Evolutionary conservation across 2,113 vertebrate genomes (phyloP).

Genomic region (Eulemur macaco): DNA sequence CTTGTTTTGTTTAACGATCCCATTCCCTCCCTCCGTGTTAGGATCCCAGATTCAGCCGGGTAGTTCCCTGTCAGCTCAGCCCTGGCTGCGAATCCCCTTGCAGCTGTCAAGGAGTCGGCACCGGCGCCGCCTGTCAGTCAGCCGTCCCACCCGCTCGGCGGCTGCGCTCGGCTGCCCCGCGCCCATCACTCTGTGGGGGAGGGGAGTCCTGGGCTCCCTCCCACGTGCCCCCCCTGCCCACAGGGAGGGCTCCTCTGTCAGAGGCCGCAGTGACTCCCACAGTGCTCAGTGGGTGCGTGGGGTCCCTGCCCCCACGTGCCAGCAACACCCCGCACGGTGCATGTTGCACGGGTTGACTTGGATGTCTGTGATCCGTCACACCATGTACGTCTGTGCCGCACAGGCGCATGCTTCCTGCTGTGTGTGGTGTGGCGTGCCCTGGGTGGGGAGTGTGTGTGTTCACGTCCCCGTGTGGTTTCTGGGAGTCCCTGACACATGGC

Average conservation of each 20-base stretch:
- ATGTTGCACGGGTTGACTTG: too few species aligned
- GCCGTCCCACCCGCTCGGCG: background rate
- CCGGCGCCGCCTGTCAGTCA: conserved; percentile 31
- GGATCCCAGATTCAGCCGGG: conserved; percentile 37
- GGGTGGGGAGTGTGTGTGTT: background rate
- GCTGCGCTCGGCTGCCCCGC: background rate
- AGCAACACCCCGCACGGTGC: rapidly evolving
- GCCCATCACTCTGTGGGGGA: background rate
- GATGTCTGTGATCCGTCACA: rapidly evolving
- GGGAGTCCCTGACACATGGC: background rate
- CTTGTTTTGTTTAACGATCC: conserved; percentile 64
- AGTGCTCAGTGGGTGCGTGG: rapidly evolving
- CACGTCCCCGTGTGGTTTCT: rapidly evolving
- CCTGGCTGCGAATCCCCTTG: conserved; percentile 5
- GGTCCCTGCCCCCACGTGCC: background rate
- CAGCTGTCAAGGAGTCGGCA: conserved; percentile 27
- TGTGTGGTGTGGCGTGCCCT: rapidly evolving
- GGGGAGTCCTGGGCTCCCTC: background rate
- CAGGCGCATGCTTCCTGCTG: background rate
- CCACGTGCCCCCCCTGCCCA: rapidly evolving
- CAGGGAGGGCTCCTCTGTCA: background rate
- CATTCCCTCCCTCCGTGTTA: conserved; percentile 1
- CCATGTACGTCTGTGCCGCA: background rate
- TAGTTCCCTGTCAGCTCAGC: conserved; percentile 60
- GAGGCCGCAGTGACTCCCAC: background rate